phyloP scores from a whole-genome alignment of 2,113 vertebrate genomes.

The Macrotus californicus region DNA sequence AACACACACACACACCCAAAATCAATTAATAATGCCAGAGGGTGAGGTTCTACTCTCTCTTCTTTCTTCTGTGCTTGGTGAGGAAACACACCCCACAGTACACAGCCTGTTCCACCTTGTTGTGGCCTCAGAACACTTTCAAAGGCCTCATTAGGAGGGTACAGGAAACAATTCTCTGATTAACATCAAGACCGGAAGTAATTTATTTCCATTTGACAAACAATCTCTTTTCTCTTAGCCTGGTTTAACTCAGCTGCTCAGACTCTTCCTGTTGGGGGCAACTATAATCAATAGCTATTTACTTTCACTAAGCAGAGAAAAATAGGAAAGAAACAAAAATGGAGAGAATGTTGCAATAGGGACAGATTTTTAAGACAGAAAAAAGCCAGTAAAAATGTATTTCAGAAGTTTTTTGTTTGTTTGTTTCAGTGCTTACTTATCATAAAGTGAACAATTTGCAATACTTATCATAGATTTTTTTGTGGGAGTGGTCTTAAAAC shows the following conservation, averaged over 20 bases:
- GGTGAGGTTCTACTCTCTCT: too few relatives aligned
- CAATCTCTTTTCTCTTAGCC: neutral
- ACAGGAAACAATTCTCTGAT: slow-evolving; percentile 5
- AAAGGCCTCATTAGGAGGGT: slow-evolving; percentile 1
- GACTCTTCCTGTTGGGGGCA: neutral
- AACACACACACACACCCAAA: neutral
- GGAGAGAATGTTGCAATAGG: neutral
- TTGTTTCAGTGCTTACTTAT: neutral
- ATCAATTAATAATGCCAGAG: neutral
- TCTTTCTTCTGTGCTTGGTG: neutral
- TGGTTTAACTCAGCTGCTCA: neutral
- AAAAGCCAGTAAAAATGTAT: neutral
- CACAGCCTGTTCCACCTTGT: neutral
- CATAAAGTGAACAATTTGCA: neutral
- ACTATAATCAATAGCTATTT: neutral
- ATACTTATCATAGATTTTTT: neutral
- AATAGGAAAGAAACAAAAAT: neutral
- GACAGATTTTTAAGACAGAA: neutral
- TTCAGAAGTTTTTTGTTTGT: neutral
- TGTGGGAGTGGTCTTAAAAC: neutral
- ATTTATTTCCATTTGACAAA: slow-evolving; percentile 13
- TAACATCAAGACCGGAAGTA: slow-evolving; percentile 25
- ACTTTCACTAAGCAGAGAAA: neutral
- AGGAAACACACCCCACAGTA: neutral
- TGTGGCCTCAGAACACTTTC: neutral